These are phyloP conservation scores for Acestrorhynchus altus DNA, from an alignment of 2,797 vertebrate genomes.

Conservation along the genomic window DNA sequence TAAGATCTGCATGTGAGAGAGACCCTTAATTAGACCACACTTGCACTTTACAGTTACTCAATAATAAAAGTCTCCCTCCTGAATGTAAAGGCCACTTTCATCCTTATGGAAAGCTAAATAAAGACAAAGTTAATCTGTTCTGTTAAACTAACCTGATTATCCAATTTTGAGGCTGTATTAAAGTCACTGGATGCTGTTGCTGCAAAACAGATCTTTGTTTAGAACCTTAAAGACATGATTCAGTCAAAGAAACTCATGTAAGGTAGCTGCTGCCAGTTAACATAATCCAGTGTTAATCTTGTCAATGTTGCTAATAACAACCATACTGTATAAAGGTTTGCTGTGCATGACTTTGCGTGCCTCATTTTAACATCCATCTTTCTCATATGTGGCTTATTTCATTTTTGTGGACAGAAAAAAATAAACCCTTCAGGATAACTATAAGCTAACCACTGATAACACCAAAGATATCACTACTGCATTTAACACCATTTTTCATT, in stretches of 20 bases:
- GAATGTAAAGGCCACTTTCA: background rate
- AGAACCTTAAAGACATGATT: background rate
- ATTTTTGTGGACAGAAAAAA: background rate
- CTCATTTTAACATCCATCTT: no score
- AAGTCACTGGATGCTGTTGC: background rate
- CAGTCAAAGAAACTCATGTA: background rate
- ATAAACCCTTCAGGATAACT: no score
- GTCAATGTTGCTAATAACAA: no score
- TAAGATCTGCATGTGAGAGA: background rate
- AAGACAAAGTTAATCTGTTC: background rate
- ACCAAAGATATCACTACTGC: no score
- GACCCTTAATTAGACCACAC: constrained; percentile 8
- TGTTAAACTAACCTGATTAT: background rate
- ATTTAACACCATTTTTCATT: no score
- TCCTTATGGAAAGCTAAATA: background rate
- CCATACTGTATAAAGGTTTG: no score
- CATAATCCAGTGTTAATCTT: no score
- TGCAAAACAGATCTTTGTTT: background rate
- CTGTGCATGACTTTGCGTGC: no score
- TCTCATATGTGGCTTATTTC: no score
- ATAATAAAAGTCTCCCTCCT: background rate
- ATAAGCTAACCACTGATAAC: no score
- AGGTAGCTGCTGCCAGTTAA: background rate
- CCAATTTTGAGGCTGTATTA: background rate
- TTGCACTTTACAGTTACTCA: background rate